Percentiles rank a stretch among this genome's conserved stretches.
Evolutionary conservation across 1,140 invertebrate genomes (phyloP).

Genomic region (Odontomachus brunneus): DNA sequence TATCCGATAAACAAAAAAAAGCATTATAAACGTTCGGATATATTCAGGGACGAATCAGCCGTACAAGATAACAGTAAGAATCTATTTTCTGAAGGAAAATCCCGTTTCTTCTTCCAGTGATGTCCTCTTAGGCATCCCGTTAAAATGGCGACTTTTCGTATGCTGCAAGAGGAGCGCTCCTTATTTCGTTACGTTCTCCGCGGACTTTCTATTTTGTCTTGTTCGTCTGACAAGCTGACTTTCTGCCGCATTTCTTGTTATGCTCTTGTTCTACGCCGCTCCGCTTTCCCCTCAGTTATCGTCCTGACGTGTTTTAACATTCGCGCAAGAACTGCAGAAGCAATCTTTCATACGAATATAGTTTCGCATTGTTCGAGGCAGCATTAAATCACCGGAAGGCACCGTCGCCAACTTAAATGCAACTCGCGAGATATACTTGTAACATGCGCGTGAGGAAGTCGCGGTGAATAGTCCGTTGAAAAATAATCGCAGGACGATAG

Average conservation of each 20-base stretch:
- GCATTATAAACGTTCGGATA: too few species aligned
- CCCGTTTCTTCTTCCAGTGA: conserved; percentile 7
- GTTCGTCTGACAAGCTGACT: conserved; percentile 41
- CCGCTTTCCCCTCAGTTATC: conserved; percentile 20
- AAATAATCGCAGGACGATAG: too few species aligned
- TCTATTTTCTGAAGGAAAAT: conserved; percentile 1
- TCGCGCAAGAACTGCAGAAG: conserved; percentile 28
- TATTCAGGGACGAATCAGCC: not conserved
- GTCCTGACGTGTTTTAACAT: conserved; percentile 45
- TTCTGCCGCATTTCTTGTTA: conserved; percentile 23
- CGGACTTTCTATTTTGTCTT: conserved; percentile 38
- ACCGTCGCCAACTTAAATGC: not conserved
- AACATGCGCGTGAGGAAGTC: not conserved
- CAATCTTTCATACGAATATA: conserved; percentile 42
- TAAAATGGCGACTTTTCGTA: conserved; percentile 33
- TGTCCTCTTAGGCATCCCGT: conserved; percentile 1
- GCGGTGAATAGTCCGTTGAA: not conserved
- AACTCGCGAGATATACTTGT: not conserved
- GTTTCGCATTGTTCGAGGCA: conserved; percentile 26
- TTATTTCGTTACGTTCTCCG: conserved; percentile 48
- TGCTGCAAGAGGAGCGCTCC: conserved; percentile 15
- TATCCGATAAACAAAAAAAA: too few species aligned
- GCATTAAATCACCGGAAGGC: conserved; percentile 15
- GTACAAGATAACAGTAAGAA: conserved; percentile 9
- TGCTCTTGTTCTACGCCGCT: not conserved